A percentile compares a stretch with the other conserved stretches of the same genome.
Evolutionary conservation across 2,888 invertebrate genomes (phyloP).

Genomic region (Oasisia sp.): DNA sequence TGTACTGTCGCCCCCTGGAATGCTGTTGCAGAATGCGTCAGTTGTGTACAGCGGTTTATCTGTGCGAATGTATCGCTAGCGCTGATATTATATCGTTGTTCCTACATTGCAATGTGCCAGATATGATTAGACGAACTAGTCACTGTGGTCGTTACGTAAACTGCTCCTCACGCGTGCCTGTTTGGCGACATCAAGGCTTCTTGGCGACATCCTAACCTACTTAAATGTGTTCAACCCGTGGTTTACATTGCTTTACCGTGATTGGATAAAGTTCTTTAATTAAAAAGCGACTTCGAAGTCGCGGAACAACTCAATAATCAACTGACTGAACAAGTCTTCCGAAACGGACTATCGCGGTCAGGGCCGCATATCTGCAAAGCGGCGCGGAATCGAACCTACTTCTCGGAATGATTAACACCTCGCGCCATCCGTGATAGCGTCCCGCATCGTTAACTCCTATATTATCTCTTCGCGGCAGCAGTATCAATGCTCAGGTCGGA

Average conservation of each 20-base stretch:
- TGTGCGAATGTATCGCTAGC: not conserved
- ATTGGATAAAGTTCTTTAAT: not conserved
- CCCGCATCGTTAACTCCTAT: not conserved
- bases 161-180: not conserved
- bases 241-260: not conserved
- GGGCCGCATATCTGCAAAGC: not conserved
- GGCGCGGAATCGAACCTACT: not conserved
- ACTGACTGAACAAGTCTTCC: not conserved
- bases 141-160: not conserved
- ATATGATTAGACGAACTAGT: not conserved
- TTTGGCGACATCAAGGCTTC: no score
- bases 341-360: not conserved
- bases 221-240: not conserved
- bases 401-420: constrained; percentile 1
- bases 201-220: no score
- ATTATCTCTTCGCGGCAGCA: not conserved
- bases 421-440: not conserved
- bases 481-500: not conserved
- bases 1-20: not conserved
- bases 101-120: not conserved
- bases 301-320: not conserved
- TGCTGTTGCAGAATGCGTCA: no score
- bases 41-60: not conserved
- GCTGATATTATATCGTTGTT: not conserved
- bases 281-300: no score